Evolutionary conservation across 1,140 invertebrate genomes (phyloP), one percentile per base, ranked within the genome.

Genomic region (Grapholita molesta): DNA sequence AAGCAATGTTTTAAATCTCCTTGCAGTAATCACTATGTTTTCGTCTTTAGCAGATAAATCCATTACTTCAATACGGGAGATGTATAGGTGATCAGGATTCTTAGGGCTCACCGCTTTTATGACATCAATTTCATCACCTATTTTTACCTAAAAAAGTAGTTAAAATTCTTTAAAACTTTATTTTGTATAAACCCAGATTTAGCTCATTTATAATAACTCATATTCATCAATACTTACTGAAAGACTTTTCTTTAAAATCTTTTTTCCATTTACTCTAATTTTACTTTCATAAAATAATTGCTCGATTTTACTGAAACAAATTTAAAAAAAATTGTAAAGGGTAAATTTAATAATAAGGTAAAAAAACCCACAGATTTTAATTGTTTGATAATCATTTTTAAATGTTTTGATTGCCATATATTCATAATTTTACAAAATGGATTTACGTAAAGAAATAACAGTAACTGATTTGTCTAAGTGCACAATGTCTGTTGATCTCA

Each of bases 111-210:
- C 74, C 65, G 93, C 90, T 80, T 93, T 93, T 67, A 96, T 91
- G 0, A 95, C 69, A 88, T 96, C 95, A 69, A 96, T 87, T 92
- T 95, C 94, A 90, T 95, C 94, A 18, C 93, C 94, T 74, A 92
- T 52, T 30, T 82, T 72, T 2, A 93, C 78, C 94, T 94, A 73
- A 64, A 81, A 82, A 68, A 66, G 71, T 42, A 55, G 38, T 70
- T 52, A 55, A 67, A 71, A 66, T 68, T 48, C 42, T 48, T 57
- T 32, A 25, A 69, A 52, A 52, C 1, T 21, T 32, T 33, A 4
- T 0, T 67, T 48, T n/a, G n/a, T n/a, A n/a, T n/a, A n/a, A n/a
- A n/a, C n/a, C n/a, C n/a, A n/a, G n/a, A n/a, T n/a, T n/a, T n/a
- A n/a, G n/a, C n/a, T n/a, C n/a, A n/a, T n/a, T n/a, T n/a, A 64